phyloP scores from a whole-genome alignment of 2,113 vertebrate genomes.

The Apodemus speciosus region DNA sequence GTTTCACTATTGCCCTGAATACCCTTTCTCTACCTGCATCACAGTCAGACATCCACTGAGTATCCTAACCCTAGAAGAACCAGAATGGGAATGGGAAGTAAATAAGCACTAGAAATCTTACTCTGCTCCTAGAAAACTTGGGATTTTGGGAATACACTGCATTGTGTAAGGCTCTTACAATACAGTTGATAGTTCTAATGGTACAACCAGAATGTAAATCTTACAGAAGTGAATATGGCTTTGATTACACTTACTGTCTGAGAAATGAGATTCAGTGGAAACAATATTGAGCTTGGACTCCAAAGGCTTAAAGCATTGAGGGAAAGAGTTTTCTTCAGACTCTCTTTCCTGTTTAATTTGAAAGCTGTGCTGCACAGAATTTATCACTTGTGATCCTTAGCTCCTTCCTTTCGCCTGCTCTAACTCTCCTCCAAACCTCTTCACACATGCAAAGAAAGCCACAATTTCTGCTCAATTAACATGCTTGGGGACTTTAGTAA shows the following conservation, averaged over 20 bases:
- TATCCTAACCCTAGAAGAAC: constrained; percentile 35
- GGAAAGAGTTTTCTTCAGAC: neutral
- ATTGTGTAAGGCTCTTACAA: neutral
- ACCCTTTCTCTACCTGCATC: constrained; percentile 59
- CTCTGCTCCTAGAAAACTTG: neutral
- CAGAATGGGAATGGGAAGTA: constrained; percentile 52
- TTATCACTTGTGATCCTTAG: neutral
- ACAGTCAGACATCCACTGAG: constrained; percentile 55
- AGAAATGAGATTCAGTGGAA: constrained; percentile 31
- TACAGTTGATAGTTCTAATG: neutral
- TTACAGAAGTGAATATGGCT: neutral
- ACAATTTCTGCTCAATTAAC: neutral
- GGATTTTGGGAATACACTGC: neutral
- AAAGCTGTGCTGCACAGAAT: neutral
- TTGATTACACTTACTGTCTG: neutral
- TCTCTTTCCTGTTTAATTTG: constrained; percentile 10
- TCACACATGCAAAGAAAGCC: neutral
- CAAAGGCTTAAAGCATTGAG: neutral
- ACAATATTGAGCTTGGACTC: constrained; percentile 15
- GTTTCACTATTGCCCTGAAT: constrained; percentile 70
- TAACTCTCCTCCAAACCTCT: neutral
- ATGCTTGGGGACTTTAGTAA: neutral
- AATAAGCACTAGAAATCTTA: constrained; percentile 62
- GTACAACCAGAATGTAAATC: neutral
- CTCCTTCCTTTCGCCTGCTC: neutral